Percentiles rank a stretch among this genome's conserved stretches.
Conservation (phyloP, 2,113 vertebrate species). For the Osmerus mordax region DNA sequence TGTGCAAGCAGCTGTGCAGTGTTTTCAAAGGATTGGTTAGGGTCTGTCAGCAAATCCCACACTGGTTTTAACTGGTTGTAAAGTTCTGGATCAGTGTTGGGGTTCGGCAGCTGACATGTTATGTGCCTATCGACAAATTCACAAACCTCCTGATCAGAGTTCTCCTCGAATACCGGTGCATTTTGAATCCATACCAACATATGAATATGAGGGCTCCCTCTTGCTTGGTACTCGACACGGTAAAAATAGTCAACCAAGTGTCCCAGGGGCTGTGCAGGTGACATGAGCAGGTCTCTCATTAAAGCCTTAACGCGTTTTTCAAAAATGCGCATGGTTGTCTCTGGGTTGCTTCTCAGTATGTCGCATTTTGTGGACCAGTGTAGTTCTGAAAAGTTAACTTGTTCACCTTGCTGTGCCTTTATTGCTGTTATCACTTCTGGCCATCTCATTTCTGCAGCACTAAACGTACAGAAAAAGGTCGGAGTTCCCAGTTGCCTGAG, state of each 20-base stretch:
- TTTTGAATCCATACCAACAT: too few species aligned
- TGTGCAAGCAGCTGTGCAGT: background rate
- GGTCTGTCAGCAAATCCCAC: too few species aligned
- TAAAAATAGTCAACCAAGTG: too few species aligned
- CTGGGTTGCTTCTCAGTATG: constrained; percentile 7
- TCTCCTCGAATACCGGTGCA: too few species aligned
- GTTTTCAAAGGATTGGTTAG: too few species aligned
- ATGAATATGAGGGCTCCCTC: too few species aligned
- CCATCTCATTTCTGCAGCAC: constrained; percentile 28
- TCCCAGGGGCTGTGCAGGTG: too few species aligned
- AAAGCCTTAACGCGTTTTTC: constrained; percentile 20
- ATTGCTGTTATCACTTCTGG: constrained; percentile 21
- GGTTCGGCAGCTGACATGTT: constrained; percentile 2
- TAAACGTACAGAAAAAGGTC: constrained; percentile 14
- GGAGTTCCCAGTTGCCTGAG: constrained; percentile 18
- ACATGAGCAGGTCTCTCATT: too few species aligned
- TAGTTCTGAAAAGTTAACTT: constrained; percentile 2
- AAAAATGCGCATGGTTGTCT: constrained; percentile 19
- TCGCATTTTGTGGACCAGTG: constrained; percentile 32
- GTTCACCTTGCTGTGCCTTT: constrained; percentile 33
- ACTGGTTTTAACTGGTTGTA: too few species aligned
- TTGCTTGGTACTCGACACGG: too few species aligned
- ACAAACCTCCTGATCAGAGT: too few species aligned
- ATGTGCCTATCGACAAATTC: too few species aligned
- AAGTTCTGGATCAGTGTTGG: background rate